These are phyloP conservation scores for Rhinolophus sinicus DNA, from an alignment of 2,113 vertebrate species.

Conservation along the genomic window DNA sequence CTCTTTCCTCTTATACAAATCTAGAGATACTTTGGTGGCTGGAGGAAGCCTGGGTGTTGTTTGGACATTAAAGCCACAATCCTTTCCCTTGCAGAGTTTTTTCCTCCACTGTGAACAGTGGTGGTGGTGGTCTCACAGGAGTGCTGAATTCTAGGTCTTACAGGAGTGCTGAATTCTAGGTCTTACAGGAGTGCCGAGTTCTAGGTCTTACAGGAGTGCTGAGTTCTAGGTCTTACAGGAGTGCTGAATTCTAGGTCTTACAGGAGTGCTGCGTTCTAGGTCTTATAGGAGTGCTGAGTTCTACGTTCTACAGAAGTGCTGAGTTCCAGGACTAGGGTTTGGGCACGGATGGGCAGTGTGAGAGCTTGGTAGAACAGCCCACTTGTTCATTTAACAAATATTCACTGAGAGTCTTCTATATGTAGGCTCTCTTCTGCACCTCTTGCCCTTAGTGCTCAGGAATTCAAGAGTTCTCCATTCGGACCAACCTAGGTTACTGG, in stretches of 20 bases:
- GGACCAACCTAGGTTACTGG: background rate
- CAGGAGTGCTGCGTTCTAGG: background rate
- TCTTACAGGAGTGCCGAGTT: background rate
- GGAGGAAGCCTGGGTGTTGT: background rate
- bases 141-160: background rate
- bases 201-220: too few relatives aligned
- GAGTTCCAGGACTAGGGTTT: background rate
- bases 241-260: background rate
- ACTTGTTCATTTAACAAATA: background rate
- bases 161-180: background rate
- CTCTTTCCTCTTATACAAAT: background rate
- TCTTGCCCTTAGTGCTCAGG: background rate
- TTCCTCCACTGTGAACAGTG: too few relatives aligned
- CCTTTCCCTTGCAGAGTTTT: background rate
- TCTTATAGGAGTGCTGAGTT: too few relatives aligned
- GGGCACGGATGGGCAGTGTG: background rate
- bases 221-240: background rate
- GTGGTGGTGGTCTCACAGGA: background rate
- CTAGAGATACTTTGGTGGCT: too few relatives aligned
- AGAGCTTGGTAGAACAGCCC: background rate
- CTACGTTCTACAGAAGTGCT: too few relatives aligned
- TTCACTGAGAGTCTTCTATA: background rate
- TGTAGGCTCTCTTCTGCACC: background rate
- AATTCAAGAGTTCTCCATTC: background rate
- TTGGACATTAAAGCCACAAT: background rate